A percentile compares a stretch with the other conserved stretches of the same genome.
These are phyloP conservation scores for Catharus bicknelli DNA, from an alignment of 2,113 vertebrate genomes.

Conservation along the genomic window DNA sequence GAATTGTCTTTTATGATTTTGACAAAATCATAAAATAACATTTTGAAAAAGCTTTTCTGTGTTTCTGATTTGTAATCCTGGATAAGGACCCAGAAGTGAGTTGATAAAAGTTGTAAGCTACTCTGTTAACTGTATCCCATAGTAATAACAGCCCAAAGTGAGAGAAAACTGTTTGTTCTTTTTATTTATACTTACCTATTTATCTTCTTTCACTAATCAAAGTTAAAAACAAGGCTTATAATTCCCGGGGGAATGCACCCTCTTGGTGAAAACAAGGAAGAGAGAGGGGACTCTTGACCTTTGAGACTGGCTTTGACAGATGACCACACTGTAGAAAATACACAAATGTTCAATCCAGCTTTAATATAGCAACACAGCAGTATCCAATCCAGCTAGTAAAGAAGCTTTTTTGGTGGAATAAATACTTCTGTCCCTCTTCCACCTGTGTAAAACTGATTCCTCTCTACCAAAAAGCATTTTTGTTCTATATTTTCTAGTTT, in stretches of 20 bases:
- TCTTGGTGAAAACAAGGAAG: background rate
- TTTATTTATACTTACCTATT: background rate
- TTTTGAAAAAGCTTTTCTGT: background rate
- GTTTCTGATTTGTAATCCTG: background rate
- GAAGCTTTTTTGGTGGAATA: background rate
- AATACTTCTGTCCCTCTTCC: background rate
- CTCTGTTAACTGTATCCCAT: background rate
- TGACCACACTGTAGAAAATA: background rate
- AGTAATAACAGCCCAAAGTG: background rate
- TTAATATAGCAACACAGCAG: background rate
- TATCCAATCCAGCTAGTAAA: background rate
- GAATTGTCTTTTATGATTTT: background rate
- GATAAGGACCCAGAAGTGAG: background rate
- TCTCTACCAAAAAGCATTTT: background rate
- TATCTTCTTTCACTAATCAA: background rate
- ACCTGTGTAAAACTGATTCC: background rate
- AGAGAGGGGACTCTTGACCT: background rate
- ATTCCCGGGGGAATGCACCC: background rate
- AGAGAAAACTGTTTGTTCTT: background rate
- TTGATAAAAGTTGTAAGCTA: background rate
- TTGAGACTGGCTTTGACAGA: background rate
- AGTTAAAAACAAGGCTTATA: background rate
- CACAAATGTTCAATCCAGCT: background rate
- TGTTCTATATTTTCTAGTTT: background rate
- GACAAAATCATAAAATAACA: background rate